Evolutionary conservation across 2,113 vertebrate species (phyloP), one percentile per base, ranked within the genome.

Genomic region (Dermatemys mawii): DNA sequence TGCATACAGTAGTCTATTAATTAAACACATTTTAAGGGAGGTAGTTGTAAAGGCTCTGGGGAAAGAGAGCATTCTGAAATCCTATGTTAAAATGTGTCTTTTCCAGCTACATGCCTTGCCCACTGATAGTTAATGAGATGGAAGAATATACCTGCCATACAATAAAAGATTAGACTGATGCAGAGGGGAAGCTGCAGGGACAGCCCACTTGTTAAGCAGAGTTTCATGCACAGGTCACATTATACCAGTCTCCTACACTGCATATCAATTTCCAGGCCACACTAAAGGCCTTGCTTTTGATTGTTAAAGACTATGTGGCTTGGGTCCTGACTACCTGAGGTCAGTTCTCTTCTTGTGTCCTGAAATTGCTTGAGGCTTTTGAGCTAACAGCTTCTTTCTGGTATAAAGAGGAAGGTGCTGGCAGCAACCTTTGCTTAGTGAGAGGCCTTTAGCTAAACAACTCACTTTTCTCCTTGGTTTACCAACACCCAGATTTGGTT

Each of bases 371-470:
- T 83, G 79, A 73, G 75, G 78, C 0, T 19, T 84, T 89, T 91
- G 84, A 76, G 76, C 41, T 75, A 29, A 76, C 24, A 29, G 41
- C 44, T 27, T 4, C 73, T 76, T 44, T 44, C 26, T 46, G 6
- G 2, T 14, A 46, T 76, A 1, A 48, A 78, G 67, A 87, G 81
- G 21, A 51, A 10, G 55, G 90, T 87, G 94, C 92, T 96, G 96
- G 95, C 95, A 97, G 93, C 92, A 27, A 84, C 70, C 94, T 97
- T 90, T 94, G 94, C 89, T 93, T 16, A 0, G 32, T 3, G 53
- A 97, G 90, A 94, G 92, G 75, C 87, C 86, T 55, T 91, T 13
- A 82, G 89, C 29, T 11, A 70, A 84, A 88, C 93, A 88, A 73
- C 54, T 55, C 21, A 54, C 84, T 89, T 90, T 88, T 95, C 93